Evolutionary conservation across 2,797 vertebrate species (phyloP).

Genomic region (Enteromius fasciolatus): DNA sequence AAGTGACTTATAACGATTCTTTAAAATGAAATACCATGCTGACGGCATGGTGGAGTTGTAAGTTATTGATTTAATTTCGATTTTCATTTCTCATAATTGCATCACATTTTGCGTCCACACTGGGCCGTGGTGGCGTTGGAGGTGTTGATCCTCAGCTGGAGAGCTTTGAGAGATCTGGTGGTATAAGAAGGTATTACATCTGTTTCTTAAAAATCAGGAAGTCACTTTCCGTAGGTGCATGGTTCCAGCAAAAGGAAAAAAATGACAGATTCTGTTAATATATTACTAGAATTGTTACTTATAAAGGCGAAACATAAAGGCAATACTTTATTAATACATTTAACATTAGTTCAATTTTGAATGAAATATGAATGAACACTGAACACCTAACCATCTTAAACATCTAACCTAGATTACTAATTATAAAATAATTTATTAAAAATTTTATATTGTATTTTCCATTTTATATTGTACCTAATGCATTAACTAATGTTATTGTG

Average conservation of each 20-base stretch:
- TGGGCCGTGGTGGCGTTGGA: conserved; percentile 4
- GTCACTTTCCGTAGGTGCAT: neutral
- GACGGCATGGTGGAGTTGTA: conserved; percentile 64
- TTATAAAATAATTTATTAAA: neutral
- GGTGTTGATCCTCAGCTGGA: conserved; percentile 32
- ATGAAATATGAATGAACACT: neutral
- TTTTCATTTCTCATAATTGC: conserved; percentile 75
- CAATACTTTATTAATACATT: neutral
- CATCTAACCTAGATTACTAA: neutral
- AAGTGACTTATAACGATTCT: conserved; percentile 57
- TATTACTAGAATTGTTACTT: neutral
- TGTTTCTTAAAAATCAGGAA: neutral
- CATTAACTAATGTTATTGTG: neutral
- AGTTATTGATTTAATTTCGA: conserved; percentile 75
- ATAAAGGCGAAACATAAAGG: neutral
- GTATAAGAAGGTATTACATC: conserved; percentile 14
- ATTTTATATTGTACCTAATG: neutral
- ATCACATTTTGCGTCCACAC: conserved; percentile 60
- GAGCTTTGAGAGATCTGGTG: conserved; percentile 32
- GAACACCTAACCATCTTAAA: neutral
- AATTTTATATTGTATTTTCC: neutral
- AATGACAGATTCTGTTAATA: neutral
- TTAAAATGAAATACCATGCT: conserved; percentile 61
- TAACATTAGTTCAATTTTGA: neutral
- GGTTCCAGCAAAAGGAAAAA: neutral